Percentiles rank a stretch among this genome's conserved stretches.
Evolutionary conservation across 2,797 vertebrate species (phyloP).

Genomic region (Hybognathus amarus): DNA sequence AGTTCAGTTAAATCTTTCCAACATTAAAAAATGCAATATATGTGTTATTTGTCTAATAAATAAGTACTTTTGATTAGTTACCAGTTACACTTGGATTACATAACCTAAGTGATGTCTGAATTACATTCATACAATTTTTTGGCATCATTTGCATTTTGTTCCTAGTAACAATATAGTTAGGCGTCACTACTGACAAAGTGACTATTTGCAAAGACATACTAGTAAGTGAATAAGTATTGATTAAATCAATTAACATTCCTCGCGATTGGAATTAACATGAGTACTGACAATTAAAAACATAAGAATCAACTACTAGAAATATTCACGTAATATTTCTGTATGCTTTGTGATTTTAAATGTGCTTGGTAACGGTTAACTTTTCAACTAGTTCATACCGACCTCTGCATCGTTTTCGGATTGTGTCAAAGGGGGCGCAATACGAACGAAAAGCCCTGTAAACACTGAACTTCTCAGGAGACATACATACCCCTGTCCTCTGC

Average conservation of each 20-base stretch:
- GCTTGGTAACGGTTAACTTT: background rate
- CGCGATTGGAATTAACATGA: too few relatives aligned
- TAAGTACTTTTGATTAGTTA: background rate
- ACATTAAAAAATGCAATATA: background rate
- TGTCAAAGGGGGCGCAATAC: conserved; percentile 51
- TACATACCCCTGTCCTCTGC: conserved; percentile 29
- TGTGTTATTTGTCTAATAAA: background rate
- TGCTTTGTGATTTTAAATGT: too few relatives aligned
- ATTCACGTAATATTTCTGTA: too few relatives aligned
- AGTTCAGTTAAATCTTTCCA: background rate
- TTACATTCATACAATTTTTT: background rate
- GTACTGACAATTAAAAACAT: background rate
- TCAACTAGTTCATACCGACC: background rate
- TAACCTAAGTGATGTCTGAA: background rate
- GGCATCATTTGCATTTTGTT: background rate
- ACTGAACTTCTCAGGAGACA: conserved; percentile 13
- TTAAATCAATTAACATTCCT: too few relatives aligned
- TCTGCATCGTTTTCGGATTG: background rate
- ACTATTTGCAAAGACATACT: background rate
- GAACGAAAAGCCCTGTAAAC: conserved; percentile 18
- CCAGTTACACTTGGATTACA: background rate
- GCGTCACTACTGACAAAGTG: background rate
- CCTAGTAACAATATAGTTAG: background rate
- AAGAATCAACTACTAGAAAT: too few relatives aligned
- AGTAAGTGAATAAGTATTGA: too few relatives aligned